Base-by-base conservation (phyloP, 2,888 invertebrate genomes). In the Pachycephus smyrnensis region DNA sequence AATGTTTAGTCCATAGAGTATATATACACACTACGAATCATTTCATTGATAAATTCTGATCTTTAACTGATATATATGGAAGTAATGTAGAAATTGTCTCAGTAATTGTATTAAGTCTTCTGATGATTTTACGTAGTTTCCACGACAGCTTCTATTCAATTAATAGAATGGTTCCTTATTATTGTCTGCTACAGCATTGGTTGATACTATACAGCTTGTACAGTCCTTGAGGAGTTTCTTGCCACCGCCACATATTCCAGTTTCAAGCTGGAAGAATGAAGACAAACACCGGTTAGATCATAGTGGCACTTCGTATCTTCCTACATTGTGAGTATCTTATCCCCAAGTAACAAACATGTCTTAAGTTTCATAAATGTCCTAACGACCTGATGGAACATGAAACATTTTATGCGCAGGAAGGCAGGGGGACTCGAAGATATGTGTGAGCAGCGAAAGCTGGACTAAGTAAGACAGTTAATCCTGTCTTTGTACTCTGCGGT, bases 221-320 rank as follows among this genome's bases (percentile, higher is more conserved):
- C 97, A 97, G 90, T 96, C 96, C 12, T 92, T 97, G 84, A 94
- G 97, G 77, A 97, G 96, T 90, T 97, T 96, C 89, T 92, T 97
- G 89, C 97, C 97, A 79, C 97, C 97, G 37, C 97, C 97, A 11
- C 97, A 97, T 90, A 97, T 97, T 89, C 96, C 96, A 88, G 96
- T 97, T 77, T 96, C 96, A 82, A 97, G 97, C 80, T 97, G 97
- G 97, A 97, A 97, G 92, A 97, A 96, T 89, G 97, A 97, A 91
- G 96, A 96, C 89, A 94, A 94, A 85, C 94, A 94, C 91, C 93
- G 94, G 87, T 93, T 92, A 87, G 93, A 93, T 86, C 89, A 90
- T 82, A 87, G 88, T 80, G 85, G 87, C 79, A 86, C 87, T 82
- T 79, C 88, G 76, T 90, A 90, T 83, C 85, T 90, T 81, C 85